These are phyloP conservation scores for Antrozous pallidus DNA, from an alignment of 2,797 vertebrate species.

Conservation along the genomic window DNA sequence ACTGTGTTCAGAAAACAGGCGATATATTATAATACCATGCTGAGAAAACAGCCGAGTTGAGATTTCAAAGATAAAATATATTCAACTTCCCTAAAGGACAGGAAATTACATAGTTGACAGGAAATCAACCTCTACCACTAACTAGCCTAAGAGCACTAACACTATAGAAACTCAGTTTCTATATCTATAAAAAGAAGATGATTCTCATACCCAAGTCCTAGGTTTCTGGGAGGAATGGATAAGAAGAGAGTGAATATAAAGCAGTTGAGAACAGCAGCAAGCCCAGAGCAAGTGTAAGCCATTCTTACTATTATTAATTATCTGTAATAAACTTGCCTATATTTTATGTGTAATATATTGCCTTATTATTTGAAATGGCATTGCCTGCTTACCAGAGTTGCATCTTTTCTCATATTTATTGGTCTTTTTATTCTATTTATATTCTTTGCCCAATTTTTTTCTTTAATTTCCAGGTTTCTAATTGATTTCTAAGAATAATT, in stretches of 20 bases:
- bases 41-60: background rate
- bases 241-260: background rate
- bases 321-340: too few species aligned
- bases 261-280: background rate
- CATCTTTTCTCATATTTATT: background rate
- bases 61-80: slow-evolving; percentile 3
- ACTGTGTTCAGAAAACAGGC: background rate
- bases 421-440: background rate
- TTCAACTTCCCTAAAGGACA: background rate
- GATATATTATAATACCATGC: background rate
- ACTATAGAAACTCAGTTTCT: background rate
- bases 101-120: slow-evolving; percentile 13
- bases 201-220: too few species aligned
- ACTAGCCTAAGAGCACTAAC: too few species aligned
- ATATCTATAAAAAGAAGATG: background rate
- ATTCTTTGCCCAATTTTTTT: background rate
- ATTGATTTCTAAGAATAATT: background rate
- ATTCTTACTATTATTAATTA: background rate
- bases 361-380: background rate
- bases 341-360: background rate
- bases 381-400: background rate
- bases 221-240: background rate
- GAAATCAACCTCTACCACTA: background rate
- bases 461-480: background rate
- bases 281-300: background rate